Evolutionary conservation across 2,797 vertebrate species (phyloP).

Genomic region (Chaetodon trifasciatus): DNA sequence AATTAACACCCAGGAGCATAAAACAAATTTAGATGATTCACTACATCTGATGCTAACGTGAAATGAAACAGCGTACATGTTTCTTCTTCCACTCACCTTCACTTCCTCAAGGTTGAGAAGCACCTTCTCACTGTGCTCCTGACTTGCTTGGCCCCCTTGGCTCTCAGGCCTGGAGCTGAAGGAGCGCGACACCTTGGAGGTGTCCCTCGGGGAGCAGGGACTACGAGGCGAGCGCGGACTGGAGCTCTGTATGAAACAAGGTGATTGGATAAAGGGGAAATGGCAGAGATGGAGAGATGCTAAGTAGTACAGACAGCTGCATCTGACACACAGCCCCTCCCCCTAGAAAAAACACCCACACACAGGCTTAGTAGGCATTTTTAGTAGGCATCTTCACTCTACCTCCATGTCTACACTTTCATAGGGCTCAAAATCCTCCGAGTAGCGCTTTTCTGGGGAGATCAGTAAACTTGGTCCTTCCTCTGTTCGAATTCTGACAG

Average conservation of each 20-base stretch:
- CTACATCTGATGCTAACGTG: background rate
- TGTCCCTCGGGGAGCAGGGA: conserved; percentile 60
- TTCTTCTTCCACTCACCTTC: conserved; percentile 79
- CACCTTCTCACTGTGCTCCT: conserved; percentile 82
- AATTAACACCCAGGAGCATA: conserved; percentile 34
- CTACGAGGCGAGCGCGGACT: conserved; percentile 63
- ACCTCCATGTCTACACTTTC: conserved; percentile 86
- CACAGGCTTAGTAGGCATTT: conserved; percentile 54
- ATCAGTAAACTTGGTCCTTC: conserved; percentile 85
- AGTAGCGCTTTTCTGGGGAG: conserved; percentile 85
- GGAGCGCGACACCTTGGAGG: conserved; percentile 64
- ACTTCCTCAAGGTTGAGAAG: conserved; percentile 88
- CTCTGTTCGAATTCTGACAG: conserved; percentile 93
- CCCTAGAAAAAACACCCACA: conserved; percentile 56
- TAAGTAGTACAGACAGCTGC: conserved; percentile 73
- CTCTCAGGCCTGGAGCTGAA: conserved; percentile 67
- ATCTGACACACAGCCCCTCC: conserved; percentile 70
- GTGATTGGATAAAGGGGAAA: conserved; percentile 48
- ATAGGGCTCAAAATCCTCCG: conserved; percentile 90
- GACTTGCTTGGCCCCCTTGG: conserved; percentile 57
- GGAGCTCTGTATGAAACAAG: conserved; percentile 66
- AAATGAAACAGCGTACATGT: background rate
- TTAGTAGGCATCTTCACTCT: conserved; percentile 53
- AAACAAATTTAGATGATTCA: conserved; percentile 25
- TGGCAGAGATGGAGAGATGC: conserved; percentile 62